Evolutionary conservation across 2,888 invertebrate genomes (phyloP), one percentile per base, ranked within the genome.

Genomic region (Eulithis prunata): DNA sequence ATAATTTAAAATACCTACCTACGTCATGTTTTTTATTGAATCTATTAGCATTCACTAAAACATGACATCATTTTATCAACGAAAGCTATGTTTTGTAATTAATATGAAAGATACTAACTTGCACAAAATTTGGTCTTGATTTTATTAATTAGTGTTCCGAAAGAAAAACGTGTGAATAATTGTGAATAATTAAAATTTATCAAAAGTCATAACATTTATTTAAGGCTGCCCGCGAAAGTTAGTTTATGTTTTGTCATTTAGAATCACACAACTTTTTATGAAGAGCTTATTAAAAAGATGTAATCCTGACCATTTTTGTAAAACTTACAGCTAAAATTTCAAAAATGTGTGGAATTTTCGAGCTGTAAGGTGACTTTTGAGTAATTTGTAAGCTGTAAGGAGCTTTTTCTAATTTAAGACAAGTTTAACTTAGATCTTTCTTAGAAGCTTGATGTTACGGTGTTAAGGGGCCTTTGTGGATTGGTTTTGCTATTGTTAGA

Each of bases 381-480:
- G 32, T 32, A 32, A 57, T 51, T 57, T n/a, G 46, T 64, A 54
- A 67, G 59, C 59, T 57, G 49, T 58, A 41, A 14, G 60, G 57
- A 64, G 61, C 60, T 64, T 64, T 60, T 60, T 56, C 7, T 53
- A 55, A 57, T 52, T 58, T 54, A 68, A 67, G 49, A 52, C 13
- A 58, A 60, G 57, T 65, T 14, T 54, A 58, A 61, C 59, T 55
- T 61, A 54, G 57, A 68, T 67, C 65, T 68, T 73, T 66, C 68
- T 66, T 64, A 68, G 62, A 62, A 66, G 71, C 72, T 73, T 76
- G 70, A 59, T 78, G 72, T 76, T 74, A 66, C 71, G 54, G 69
- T 70, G 71, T 58, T 75, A 72, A 72, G 68, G 75, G 73, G 78
- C 79, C 76, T 78, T 80, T 74, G 69, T 49, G 74, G 68, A 78